These are phyloP conservation scores for Meleagris gallopavo DNA, from an alignment of 2,113 vertebrate genomes.

Conservation along the genomic window DNA sequence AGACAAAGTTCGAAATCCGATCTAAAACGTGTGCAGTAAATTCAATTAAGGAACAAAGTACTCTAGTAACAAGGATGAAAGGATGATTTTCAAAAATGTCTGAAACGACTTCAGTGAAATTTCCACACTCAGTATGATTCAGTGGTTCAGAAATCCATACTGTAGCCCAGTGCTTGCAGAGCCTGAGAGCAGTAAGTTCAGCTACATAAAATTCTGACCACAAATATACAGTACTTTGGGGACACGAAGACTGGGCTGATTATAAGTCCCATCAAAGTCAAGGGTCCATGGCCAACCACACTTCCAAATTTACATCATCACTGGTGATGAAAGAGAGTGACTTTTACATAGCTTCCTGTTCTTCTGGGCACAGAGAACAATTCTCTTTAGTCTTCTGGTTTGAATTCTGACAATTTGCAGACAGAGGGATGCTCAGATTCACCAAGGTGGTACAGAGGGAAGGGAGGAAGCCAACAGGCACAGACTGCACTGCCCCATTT, in stretches of 20 bases:
- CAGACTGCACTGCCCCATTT: background rate
- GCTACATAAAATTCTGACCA: background rate
- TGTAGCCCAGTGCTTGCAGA: background rate
- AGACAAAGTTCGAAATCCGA: background rate
- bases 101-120: background rate
- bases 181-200: background rate
- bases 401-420: background rate
- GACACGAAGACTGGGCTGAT: background rate
- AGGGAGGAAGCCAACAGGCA: background rate
- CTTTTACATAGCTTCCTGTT: background rate
- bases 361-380: background rate
- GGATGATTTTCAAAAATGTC: background rate
- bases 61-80: background rate
- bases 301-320: background rate
- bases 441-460: background rate
- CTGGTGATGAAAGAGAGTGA: background rate
- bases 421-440: background rate
- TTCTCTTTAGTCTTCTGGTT: background rate
- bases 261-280: background rate
- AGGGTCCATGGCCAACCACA: background rate
- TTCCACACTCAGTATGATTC: background rate
- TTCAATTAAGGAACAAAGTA: background rate
- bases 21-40: background rate
- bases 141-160: background rate
- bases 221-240: background rate